Base-by-base conservation (phyloP, 1,140 invertebrate genomes). In the Neodiprion virginianus region DNA sequence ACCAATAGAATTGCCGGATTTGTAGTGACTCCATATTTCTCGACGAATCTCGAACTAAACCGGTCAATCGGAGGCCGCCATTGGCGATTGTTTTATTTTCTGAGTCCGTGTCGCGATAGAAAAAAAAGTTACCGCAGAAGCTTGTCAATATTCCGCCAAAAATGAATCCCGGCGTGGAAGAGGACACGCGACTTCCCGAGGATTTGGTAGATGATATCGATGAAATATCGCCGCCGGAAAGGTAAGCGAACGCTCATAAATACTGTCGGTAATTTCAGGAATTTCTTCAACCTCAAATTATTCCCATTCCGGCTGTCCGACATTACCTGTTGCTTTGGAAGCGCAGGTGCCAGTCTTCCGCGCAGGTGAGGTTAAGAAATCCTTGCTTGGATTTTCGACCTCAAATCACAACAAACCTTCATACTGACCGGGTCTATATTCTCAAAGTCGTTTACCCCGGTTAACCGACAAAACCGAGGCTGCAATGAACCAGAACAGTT, bases 351-450 rank as follows among this genome's bases (percentile, higher is more conserved):
- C 48, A 69, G 76, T 17, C 66, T 23, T n/a, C 53, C 69, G 72
- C 72, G 65, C 73, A 78, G 75, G 76, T 80, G 78, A 81, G 80
- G 77, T 82, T 81, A 82, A 79, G 71, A 77, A 70, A 71, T 70
- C 53, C 8, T 61, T 17, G 53, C 53, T 17, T 61, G 8, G 53
- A 61, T 61, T 61, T 61, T 61, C 53, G 53, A 12, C 53, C 53
- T 17, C 53, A 61, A 61, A 61, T 61, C 53, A 61, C 53, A 61
- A 61, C 53, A 61, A 61, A 61, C 53, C 53, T 61, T 8, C 53
- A 17, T 17, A 61, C 53, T 61, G 53, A 61, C 53, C 53, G 53
- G 11, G 53, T 61, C 53, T 61, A 61, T 61, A 8, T 14, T 17
- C n/a, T 17, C 3, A 61, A 17, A 12, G 53, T 61, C 53, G 53